Base-by-base conservation (phyloP, 2,888 invertebrate genomes). In the Oasisia sp. region DNA sequence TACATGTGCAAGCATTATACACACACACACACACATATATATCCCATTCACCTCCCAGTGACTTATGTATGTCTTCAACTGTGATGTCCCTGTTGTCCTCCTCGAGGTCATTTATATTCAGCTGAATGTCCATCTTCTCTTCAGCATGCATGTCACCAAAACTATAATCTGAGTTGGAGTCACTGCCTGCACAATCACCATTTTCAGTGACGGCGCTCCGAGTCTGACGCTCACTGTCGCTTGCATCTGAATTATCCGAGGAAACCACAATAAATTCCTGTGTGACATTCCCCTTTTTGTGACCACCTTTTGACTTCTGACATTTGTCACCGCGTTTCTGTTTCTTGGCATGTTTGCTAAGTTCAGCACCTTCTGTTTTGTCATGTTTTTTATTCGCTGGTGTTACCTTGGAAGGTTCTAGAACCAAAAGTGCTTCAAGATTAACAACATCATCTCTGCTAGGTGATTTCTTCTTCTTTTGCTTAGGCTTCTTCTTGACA, bases 191-290 rank as follows among this genome's bases (percentile, higher is more conserved):
- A n/a, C 74, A 74, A 7, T 74, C 74, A 74, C 74, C 74, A 74
- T 74, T 74, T 19, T 74, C 74, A 74, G 74, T 27, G 27, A 27
- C n/a, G 27, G 74, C 74, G 7, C 27, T n/a, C 74, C 7, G n/a
- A 19, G 74, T 74, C 19, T 2, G 74, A 74, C 19, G 7, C n/a
- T 74, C 74, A 19, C 19, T 74, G 74, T 74, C 27, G 7, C 74
- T 74, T 19, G 19, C 7, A 19, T 74, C 74, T 19, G 74, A 74
- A 74, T 74, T n/a, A 27, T 74, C 27, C 27, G 74, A 74, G 27
- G 74, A 74, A 74, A 74, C 74, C 74, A 74, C 14, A 74, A 74
- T 74, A 74, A 74, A 74, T 74, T 74, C 74, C 74, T 74, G 27
- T 19, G 74, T 74, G 74, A 74, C 27, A 27, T n/a, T 27, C n/a